Evolutionary conservation across 2,888 invertebrate species (phyloP).

Genomic region (Tachina grossa): DNA sequence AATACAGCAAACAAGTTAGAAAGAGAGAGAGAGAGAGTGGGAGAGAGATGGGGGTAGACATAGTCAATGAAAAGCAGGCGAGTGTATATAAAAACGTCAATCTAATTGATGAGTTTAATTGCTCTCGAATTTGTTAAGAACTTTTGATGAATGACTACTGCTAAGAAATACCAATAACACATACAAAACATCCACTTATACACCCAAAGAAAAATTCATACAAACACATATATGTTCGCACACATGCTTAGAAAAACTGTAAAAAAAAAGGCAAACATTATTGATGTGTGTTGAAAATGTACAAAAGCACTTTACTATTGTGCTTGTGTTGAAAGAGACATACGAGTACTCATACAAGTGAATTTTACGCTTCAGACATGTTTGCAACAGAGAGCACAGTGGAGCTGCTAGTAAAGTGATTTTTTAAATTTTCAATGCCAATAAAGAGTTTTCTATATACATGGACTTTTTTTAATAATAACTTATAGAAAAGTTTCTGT

Average conservation of each 20-base stretch:
- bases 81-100: conserved; percentile 56
- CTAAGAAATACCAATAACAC: conserved; percentile 14
- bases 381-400: conserved; percentile 8
- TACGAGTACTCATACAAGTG: neutral
- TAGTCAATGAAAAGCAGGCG: conserved; percentile 25
- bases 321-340: conserved; percentile 23
- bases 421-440: neutral
- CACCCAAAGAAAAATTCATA: neutral
- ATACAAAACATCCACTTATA: neutral
- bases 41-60: neutral
- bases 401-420: neutral
- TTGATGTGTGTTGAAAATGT: conserved; percentile 41
- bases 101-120: conserved; percentile 70
- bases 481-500: too few species aligned
- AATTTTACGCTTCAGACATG: conserved; percentile 20
- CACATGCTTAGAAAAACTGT: neutral
- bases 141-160: conserved; percentile 67
- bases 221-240: neutral
- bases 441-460: too few species aligned
- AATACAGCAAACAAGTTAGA: neutral
- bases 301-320: conserved; percentile 42
- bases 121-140: conserved; percentile 67
- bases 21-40: too few species aligned
- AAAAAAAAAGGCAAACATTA: conserved; percentile 34
- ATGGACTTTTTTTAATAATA: too few species aligned